phyloP scores from a whole-genome alignment of 2,888 invertebrate species.

The Trachelus stipa region DNA sequence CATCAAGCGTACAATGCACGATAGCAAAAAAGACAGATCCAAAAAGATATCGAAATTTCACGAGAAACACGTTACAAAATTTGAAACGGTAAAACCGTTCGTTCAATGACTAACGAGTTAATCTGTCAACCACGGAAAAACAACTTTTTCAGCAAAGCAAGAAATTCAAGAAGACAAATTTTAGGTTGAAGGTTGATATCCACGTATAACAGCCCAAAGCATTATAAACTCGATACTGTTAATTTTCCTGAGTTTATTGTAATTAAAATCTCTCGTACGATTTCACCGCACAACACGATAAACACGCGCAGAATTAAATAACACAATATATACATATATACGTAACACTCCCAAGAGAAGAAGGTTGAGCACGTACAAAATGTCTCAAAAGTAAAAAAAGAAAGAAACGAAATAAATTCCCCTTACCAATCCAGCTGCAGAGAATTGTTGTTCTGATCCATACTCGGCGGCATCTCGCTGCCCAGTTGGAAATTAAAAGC shows the following conservation, averaged over 20 bases:
- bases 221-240: background rate
- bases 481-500: slow-evolving; percentile 38
- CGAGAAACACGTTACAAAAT: background rate
- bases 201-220: background rate
- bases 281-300: too few relatives aligned
- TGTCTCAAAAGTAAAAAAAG: background rate
- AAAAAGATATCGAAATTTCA: background rate
- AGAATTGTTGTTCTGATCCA: slow-evolving; percentile 38
- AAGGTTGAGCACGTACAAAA: background rate
- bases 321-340: background rate
- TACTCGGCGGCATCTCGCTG: slow-evolving; percentile 21
- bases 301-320: background rate
- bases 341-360: background rate
- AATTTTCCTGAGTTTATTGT: background rate
- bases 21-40: background rate
- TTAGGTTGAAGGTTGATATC: background rate
- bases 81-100: background rate
- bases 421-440: slow-evolving; percentile 38
- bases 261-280: background rate
- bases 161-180: background rate
- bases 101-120: background rate
- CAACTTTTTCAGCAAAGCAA: background rate
- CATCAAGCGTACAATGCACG: background rate
- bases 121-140: background rate
- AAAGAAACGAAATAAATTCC: background rate